Conservation (phyloP, 2,113 vertebrate genomes). For the Mystacornis crossleyi region DNA sequence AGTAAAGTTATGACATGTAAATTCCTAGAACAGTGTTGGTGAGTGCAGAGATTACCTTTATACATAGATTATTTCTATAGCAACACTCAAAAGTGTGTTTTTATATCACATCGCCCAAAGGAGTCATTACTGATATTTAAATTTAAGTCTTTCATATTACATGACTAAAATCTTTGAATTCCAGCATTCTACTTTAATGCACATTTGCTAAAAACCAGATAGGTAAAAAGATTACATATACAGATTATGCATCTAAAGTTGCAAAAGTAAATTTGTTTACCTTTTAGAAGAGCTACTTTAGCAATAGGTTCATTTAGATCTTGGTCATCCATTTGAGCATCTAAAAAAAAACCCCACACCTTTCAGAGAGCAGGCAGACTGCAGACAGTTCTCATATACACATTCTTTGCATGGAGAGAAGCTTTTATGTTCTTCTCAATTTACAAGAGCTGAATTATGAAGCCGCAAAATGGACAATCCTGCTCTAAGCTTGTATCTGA, state of each 20-base stretch:
- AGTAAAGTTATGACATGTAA: neutral
- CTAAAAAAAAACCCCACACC: conserved; percentile 61
- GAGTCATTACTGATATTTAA: neutral
- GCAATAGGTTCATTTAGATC: conserved; percentile 93
- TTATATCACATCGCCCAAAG: neutral
- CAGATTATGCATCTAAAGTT: neutral
- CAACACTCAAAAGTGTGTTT: neutral
- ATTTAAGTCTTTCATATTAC: neutral
- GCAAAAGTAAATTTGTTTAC: conserved; percentile 70
- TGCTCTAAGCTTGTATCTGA: neutral
- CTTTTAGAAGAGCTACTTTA: conserved; percentile 92
- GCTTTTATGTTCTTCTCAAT: neutral
- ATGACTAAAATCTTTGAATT: neutral
- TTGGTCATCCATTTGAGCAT: conserved; percentile 97
- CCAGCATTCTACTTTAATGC: neutral
- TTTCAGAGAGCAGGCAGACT: neutral
- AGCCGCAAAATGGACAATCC: neutral
- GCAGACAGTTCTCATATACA: neutral
- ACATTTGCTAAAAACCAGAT: neutral
- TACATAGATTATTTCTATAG: neutral
- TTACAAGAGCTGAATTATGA: neutral
- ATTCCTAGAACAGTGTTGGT: neutral
- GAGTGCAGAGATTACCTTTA: neutral
- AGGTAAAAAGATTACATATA: neutral
- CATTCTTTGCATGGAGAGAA: neutral